Base-by-base conservation (phyloP, 2,888 invertebrate genomes). In the Acleris laterana region DNA sequence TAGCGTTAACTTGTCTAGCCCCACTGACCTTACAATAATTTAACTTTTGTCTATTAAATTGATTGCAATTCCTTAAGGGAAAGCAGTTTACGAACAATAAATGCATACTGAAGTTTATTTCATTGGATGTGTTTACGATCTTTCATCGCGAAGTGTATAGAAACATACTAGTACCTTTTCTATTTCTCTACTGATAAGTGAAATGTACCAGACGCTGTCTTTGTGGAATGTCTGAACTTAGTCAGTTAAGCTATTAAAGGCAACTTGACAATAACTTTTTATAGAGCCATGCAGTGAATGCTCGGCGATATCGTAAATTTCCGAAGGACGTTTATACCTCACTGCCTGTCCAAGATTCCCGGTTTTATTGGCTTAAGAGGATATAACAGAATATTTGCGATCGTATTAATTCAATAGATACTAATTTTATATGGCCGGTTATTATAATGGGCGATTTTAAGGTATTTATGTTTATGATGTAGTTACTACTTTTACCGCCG, bases 241-340 rank as follows among this genome's bases (percentile, higher is more conserved):
- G 49, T 63, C 61, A 64, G 74, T 74, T 73, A 74, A 72, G 70
- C 56, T 70, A 73, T 72, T 70, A 74, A 74, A 70, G 42, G 46
- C 68, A 71, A 63, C 62, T 70, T 69, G 74, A 76, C 72, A 75
- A 79, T 81, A 77, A 75, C 59, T 76, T 80, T 82, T 82, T 82
- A 82, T 82, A 72, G 77, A 71, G 72, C 71, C 70, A 75, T 77
- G 71, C 67, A 69, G 73, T 63, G 76, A 78, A 75, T 75, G 76
- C 73, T 73, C 72, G 61, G 69, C 74, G 74, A 75, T 78, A 80
- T 77, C 80, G 76, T 83, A 82, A 82, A 82, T 80, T 74, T 68
- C 63, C 66, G 63, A 65, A 65, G 73, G 77, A 76, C 79, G 72
- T 77, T 81, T 77, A 79, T 76, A 73, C 74, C 71, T 71, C 71